Conservation (phyloP, 2,113 vertebrate species). For the Pyrgilauda ruficollis region DNA sequence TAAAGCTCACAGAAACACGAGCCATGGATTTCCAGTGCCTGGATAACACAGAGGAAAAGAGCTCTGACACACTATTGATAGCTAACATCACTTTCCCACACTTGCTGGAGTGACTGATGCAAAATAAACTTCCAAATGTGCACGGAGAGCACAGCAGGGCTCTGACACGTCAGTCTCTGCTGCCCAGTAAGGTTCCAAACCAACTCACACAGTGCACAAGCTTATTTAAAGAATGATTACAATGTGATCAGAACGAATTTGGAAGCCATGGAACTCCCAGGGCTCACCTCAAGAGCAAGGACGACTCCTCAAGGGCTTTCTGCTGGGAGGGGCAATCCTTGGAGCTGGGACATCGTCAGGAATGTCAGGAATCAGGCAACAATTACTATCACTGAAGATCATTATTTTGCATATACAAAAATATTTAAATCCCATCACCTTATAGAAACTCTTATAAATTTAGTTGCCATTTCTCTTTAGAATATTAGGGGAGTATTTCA, state of each 20-base stretch:
- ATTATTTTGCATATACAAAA: not conserved
- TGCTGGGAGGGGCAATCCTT: not conserved
- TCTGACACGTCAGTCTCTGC: not conserved
- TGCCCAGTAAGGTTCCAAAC: not conserved
- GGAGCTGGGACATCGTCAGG: fast-evolving
- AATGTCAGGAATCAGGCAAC: not conserved
- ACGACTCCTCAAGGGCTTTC: not conserved
- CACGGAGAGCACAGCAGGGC: not conserved
- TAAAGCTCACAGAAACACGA: not conserved
- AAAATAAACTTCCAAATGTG: not conserved
- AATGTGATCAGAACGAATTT: not conserved
- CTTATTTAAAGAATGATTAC: not conserved
- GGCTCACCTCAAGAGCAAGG: not conserved
- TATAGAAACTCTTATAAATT: not conserved
- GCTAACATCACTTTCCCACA: not conserved
- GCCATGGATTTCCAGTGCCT: not conserved
- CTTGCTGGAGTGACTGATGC: not conserved
- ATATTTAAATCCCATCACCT: not conserved
- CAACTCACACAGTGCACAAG: not conserved
- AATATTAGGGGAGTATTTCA: not conserved
- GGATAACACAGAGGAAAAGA: not conserved
- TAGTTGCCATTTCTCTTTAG: not conserved
- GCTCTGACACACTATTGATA: not conserved
- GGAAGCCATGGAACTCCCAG: not conserved
- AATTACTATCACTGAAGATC: not conserved